Evolutionary conservation across 2,797 vertebrate genomes (phyloP), one percentile per base, ranked within the genome.

Genomic region (Echiichthys vipera): DNA sequence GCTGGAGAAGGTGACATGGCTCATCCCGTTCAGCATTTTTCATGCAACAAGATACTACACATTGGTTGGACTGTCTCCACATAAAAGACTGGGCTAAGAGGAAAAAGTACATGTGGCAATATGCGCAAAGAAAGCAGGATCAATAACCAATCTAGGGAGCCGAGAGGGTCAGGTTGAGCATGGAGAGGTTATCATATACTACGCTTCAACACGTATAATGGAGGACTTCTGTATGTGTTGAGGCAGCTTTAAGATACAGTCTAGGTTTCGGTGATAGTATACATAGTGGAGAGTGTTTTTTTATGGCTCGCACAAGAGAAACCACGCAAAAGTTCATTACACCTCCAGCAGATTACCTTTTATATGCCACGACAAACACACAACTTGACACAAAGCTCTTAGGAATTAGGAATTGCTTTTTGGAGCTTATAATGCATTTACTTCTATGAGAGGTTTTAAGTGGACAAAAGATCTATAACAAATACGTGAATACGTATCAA

Each of bases 91-190:
- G 37, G 73, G 69, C 29, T 15, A 15, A 57, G 73, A 63, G 43
- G n/a, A 69, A 71, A 77, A 70, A 68, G 83, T 66, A 86, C 74
- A 84, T 46, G 59, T 39, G 18, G 88, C 87, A 84, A 86, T 86
- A 91, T 88, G 79, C 75, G 81, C 88, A 77, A 88, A 87, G 80
- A 88, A 91, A 89, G 88, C 77, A 45, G 79, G 88, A 95, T 95
- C 94, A 90, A 95, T 95, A 95, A 93, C 81, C 94, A 95, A 95
- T 95, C 91, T 94, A 62, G 65, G 74, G 79, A 86, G 81, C 86
- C 79, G 83, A 83, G 76, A 74, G 90, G 89, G 81, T 93, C 91
- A 86, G 85, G 69, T 56, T 76, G 71, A 83, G 74, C 86, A 80
- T 3, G 50, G 77, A 32, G 84, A 83, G 88, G 83, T 89, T 90